Evolutionary conservation across 2,797 vertebrate genomes (phyloP), one percentile per base, ranked within the genome.

Genomic region (Coracias cyanogaster): DNA sequence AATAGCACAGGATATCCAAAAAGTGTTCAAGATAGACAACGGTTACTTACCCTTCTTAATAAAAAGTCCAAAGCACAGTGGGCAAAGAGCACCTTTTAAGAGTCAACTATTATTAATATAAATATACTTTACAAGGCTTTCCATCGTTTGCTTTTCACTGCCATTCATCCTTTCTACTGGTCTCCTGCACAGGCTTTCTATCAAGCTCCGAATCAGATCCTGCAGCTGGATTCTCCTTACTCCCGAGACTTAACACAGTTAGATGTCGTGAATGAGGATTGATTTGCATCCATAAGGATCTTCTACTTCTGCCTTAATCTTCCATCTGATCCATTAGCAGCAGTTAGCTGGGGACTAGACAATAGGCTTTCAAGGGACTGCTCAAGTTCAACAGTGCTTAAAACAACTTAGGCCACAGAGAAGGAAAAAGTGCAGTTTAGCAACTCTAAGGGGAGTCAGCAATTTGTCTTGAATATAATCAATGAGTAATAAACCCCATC

Each of bases 41-140:
- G 4, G 60, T 17, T 48, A 62, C 39, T 92, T 81, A 62, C 17
- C 21, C 52, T 61, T 64, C 64, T 55, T 41, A 82, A 78, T 52
- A 64, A 82, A 90, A 77, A 86, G 46, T n/a, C 25, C n/a, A 82
- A 74, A 92, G 70, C 46, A 81, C 26, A 72, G 61, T 19, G 78
- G 77, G 26, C 46, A 78, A 76, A 94, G 20, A 83, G 51, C 18
- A 60, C 15, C 48, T 58, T 81, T 58, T 48, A 90, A 84, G 58
- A 84, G 43, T 39, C 70, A 79, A 28, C 24, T 55, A 29, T 52
- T 85, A 82, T 52, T 72, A 82, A 76, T 54, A 83, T 17, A 86
- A 85, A 90, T 76, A 62, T 0, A 48, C 48, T 57, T 73, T 18
- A 79, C 43, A 64, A 62, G 82, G 49, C 33, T 64, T 84, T 80